A percentile compares a stretch with the other conserved stretches of the same genome.
Evolutionary conservation across 2,888 invertebrate species (phyloP).

Genomic region (Lasioglossum malachurum): DNA sequence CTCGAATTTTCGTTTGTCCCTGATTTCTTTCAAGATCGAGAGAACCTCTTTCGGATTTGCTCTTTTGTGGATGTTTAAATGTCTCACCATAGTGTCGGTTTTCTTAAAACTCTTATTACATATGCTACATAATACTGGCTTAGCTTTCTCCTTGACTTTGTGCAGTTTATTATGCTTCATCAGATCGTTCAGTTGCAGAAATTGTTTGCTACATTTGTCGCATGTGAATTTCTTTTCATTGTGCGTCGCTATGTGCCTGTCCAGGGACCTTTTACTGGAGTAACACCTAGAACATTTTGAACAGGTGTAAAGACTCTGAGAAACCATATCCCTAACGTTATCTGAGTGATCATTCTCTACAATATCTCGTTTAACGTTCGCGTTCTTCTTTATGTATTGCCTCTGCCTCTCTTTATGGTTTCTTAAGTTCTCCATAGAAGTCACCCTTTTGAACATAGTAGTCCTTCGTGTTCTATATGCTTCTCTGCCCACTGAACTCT

Average conservation of each 20-base stretch:
- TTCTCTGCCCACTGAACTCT: slow-evolving; percentile 59
- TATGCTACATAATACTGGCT: slow-evolving; percentile 75
- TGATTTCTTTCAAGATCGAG: slow-evolving; percentile 77
- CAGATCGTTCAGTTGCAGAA: slow-evolving; percentile 67
- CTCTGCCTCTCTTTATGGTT: slow-evolving; percentile 78
- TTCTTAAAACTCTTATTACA: slow-evolving; percentile 79
- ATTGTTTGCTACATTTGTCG: slow-evolving; percentile 72
- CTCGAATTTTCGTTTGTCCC: slow-evolving; percentile 73
- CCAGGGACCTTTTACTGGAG: slow-evolving; percentile 68
- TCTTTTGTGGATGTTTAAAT: slow-evolving; percentile 78
- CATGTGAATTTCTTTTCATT: slow-evolving; percentile 70
- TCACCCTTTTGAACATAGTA: slow-evolving; percentile 76
- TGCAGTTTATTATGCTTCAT: slow-evolving; percentile 69
- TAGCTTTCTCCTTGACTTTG: slow-evolving; percentile 64
- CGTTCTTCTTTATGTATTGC: slow-evolving; percentile 76
- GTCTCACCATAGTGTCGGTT: slow-evolving; percentile 78
- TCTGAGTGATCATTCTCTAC: slow-evolving; percentile 56
- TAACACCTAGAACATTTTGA: slow-evolving; percentile 70
- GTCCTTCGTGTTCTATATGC: slow-evolving; percentile 69
- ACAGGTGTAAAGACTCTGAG: slow-evolving; percentile 61
- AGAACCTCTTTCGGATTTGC: slow-evolving; percentile 78
- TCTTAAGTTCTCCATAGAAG: slow-evolving; percentile 78
- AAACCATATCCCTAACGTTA: slow-evolving; percentile 39
- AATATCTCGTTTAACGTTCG: slow-evolving; percentile 56
- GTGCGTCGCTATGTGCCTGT: slow-evolving; percentile 66